phyloP scores from a whole-genome alignment of 1,140 invertebrate species.

The Cyclina sinensis region DNA sequence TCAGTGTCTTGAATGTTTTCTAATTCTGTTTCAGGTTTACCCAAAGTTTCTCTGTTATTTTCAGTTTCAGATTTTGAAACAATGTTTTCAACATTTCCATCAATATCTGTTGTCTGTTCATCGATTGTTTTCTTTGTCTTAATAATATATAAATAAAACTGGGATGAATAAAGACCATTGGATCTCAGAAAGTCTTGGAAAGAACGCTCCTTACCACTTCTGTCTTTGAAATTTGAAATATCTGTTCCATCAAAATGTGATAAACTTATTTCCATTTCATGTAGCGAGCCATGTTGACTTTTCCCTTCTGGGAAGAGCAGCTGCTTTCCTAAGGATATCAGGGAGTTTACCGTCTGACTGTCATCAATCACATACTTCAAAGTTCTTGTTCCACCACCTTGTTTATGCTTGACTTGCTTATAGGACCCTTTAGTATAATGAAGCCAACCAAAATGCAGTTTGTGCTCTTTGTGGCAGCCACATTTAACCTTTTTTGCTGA shows the following conservation, averaged over 20 bases:
- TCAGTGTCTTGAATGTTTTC: not conserved
- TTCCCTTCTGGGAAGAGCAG: too few relatives aligned
- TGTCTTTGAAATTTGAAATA: slow-evolving; percentile 14
- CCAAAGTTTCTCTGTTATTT: too few relatives aligned
- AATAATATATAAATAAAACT: slow-evolving; percentile 6
- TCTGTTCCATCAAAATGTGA: slow-evolving; percentile 16
- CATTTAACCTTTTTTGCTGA: too few relatives aligned
- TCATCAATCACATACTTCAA: too few relatives aligned
- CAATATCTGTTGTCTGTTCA: not conserved
- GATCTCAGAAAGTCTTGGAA: slow-evolving; percentile 31
- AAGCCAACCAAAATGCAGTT: too few relatives aligned
- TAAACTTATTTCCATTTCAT: slow-evolving; percentile 11
- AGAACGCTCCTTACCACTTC: slow-evolving; percentile 6
- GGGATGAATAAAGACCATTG: slow-evolving; percentile 13
- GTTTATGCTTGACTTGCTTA: too few relatives aligned
- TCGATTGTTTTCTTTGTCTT: not conserved
- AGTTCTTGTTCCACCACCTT: too few relatives aligned
- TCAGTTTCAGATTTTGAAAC: slow-evolving; percentile 9
- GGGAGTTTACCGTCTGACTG: too few relatives aligned
- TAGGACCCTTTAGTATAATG: too few relatives aligned
- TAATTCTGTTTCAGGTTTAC: not conserved
- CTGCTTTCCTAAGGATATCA: too few relatives aligned
- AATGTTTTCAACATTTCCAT: not conserved
- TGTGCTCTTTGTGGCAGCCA: too few relatives aligned
- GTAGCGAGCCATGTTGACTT: too few relatives aligned